These are phyloP conservation scores for Urocolius indicus DNA, from an alignment of 2,113 vertebrate genomes.

Conservation along the genomic window DNA sequence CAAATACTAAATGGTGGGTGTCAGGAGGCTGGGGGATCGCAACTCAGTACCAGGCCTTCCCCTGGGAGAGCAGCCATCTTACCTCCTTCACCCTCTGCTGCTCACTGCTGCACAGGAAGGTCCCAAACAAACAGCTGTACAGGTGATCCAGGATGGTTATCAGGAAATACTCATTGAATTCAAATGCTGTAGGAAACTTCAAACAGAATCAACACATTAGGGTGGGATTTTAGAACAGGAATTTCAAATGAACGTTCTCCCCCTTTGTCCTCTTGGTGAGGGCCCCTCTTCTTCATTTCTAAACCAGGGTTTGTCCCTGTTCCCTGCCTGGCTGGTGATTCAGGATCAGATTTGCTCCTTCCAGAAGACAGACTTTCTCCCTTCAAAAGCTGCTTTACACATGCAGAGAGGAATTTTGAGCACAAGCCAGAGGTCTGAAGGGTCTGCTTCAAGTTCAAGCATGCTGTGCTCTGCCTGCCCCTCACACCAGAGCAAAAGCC, in stretches of 20 bases:
- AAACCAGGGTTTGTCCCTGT: not conserved
- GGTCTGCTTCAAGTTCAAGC: not conserved
- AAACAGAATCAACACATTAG: conserved; percentile 28
- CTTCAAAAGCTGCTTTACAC: conserved; percentile 20
- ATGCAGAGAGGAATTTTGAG: conserved; percentile 25
- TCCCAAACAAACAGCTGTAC: conserved; percentile 97
- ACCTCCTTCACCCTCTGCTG: conserved; percentile 94
- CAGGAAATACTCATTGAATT: conserved; percentile 97
- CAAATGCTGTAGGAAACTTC: conserved; percentile 96
- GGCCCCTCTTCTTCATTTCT: not conserved
- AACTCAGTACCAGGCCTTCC: not conserved
- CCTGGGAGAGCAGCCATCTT: not conserved
- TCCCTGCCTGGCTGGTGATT: not conserved
- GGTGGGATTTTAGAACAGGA: not conserved
- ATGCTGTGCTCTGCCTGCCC: not conserved
- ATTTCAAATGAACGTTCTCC: not conserved
- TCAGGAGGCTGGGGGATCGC: no score
- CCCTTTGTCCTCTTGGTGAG: not conserved
- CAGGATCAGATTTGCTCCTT: not conserved
- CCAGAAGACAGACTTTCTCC: not conserved
- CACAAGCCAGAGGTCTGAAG: conserved; percentile 15
- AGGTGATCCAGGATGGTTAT: conserved; percentile 95
- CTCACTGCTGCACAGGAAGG: conserved; percentile 96
- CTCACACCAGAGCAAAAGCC: not conserved
- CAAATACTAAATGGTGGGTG: no score